Evolutionary conservation across 2,888 invertebrate species (phyloP).

Genomic region (Portevinia maculata): DNA sequence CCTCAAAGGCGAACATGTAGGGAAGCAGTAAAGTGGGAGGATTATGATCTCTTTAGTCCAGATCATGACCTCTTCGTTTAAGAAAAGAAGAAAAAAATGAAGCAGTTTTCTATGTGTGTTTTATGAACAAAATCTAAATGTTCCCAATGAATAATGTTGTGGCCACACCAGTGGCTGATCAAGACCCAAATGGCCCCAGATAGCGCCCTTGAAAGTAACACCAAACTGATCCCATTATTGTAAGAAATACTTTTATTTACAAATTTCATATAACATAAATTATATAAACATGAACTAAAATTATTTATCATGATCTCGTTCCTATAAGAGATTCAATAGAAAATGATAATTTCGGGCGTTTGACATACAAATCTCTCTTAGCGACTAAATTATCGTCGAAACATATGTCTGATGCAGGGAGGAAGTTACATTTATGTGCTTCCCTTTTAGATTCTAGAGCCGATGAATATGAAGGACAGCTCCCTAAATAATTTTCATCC

Average conservation of each 20-base stretch:
- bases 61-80: too few species aligned
- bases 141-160: too few species aligned
- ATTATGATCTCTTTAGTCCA: too few species aligned
- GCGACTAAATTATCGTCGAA: neutral
- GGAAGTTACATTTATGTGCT: constrained; percentile 43
- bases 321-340: constrained; percentile 89
- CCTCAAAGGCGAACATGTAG: too few species aligned
- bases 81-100: too few species aligned
- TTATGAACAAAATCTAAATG: too few species aligned
- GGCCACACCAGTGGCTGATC: too few species aligned
- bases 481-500: neutral
- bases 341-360: constrained; percentile 79
- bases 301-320: constrained; percentile 80
- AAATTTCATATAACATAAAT: constrained; percentile 2
- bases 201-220: too few species aligned
- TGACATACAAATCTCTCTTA: constrained; percentile 5
- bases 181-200: too few species aligned
- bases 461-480: neutral
- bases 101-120: too few species aligned
- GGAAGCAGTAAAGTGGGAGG: too few species aligned
- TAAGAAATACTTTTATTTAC: constrained; percentile 33
- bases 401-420: constrained; percentile 44
- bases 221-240: too few species aligned
- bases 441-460: neutral
- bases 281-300: neutral